These are phyloP conservation scores for Bos javanicus DNA, from an alignment of 2,113 vertebrate genomes.

Conservation along the genomic window DNA sequence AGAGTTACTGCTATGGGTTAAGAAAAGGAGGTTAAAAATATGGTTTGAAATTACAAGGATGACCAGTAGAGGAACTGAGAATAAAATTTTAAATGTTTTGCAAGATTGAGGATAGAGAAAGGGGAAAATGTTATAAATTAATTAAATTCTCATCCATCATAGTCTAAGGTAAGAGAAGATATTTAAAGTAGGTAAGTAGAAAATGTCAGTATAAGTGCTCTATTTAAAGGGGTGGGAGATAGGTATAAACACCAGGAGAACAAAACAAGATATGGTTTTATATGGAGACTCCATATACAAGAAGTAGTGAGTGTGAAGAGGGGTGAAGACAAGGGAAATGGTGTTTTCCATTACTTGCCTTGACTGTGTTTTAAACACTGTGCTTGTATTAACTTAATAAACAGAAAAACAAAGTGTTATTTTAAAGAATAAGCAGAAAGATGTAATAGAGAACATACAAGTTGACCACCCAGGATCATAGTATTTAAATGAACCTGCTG, in stretches of 20 bases:
- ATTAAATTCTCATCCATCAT: not conserved
- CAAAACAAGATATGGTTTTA: not conserved
- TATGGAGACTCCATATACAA: not conserved
- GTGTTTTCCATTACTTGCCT: not conserved
- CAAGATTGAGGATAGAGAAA: not conserved
- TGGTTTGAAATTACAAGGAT: not conserved
- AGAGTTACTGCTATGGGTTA: not conserved
- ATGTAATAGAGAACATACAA: not conserved
- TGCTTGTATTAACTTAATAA: not conserved
- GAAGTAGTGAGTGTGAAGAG: not conserved
- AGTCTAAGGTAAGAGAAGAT: not conserved
- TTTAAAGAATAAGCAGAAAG: not conserved
- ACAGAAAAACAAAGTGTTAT: not conserved
- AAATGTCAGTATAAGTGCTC: not conserved
- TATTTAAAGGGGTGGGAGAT: not conserved
- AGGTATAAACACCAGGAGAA: not conserved
- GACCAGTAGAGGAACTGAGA: not conserved
- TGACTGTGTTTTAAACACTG: not conserved
- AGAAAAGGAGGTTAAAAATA: not conserved
- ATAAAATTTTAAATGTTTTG: not conserved
- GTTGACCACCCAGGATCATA: rapidly evolving
- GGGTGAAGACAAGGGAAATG: not conserved
- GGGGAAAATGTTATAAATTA: not conserved
- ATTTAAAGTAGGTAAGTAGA: not conserved
- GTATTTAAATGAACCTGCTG: too few species aligned